Percentiles rank a stretch among this genome's conserved stretches.
These are phyloP conservation scores for Cerceris ruficornis DNA, from an alignment of 2,888 invertebrate genomes.

Conservation along the genomic window DNA sequence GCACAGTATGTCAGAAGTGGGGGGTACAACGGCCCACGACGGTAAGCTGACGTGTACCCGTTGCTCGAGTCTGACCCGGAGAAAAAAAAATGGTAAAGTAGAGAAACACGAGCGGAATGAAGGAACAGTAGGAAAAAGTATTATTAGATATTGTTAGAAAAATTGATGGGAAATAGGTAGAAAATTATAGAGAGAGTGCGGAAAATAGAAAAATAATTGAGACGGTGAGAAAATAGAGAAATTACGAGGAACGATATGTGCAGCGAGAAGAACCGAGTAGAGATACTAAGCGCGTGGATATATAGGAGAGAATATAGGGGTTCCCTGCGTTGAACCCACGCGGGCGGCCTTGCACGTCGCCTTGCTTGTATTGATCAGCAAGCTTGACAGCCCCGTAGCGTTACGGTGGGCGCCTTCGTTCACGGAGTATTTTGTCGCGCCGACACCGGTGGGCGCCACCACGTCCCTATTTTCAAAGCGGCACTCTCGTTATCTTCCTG, in stretches of 20 bases:
- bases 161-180: too few relatives aligned
- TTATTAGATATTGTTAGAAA: too few relatives aligned
- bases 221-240: conserved; percentile 1
- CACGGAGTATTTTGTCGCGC: conserved; percentile 61
- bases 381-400: conserved; percentile 75
- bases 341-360: conserved; percentile 80
- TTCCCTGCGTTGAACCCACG: conserved; percentile 73
- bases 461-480: not conserved
- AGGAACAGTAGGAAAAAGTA: too few relatives aligned
- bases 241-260: conserved; percentile 10
- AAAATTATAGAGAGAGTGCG: too few relatives aligned
- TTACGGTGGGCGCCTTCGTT: conserved; percentile 68
- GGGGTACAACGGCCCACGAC: too few relatives aligned
- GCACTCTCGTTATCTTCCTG: conserved; percentile 16
- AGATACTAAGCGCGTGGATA: conserved; percentile 46
- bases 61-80: too few relatives aligned
- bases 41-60: too few relatives aligned
- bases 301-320: conserved; percentile 61
- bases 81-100: too few relatives aligned
- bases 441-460: conserved; percentile 38
- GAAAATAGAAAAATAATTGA: too few relatives aligned
- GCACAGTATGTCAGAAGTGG: too few relatives aligned
- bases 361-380: conserved; percentile 80
- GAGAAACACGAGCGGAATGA: too few relatives aligned
- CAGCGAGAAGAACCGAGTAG: conserved; percentile 30